Base-by-base conservation (phyloP, 1,140 invertebrate species). In the Anagrus nilaparvatae region DNA sequence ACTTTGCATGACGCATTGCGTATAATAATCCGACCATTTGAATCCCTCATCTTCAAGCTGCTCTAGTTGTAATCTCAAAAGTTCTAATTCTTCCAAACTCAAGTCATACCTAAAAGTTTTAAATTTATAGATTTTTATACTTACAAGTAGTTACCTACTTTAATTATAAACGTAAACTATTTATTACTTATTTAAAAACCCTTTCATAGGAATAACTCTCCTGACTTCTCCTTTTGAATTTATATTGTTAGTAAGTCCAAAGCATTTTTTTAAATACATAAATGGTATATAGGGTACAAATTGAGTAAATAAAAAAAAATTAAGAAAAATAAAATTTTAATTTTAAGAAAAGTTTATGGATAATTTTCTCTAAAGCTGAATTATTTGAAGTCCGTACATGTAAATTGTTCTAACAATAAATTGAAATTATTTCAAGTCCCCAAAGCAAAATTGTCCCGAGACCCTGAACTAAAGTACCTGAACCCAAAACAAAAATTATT, bases 1-100 rank as follows among this genome's bases (percentile, higher is more conserved):
- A 18, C 76, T 78, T 61, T 87, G 82, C 27, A 90, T 73, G 23
- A 84, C 71, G 55, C 86, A 90, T 63, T 89, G 87, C 1, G 85
- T 87, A 59, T 85, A 87, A 1, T 76, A 72, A 59, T 88, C 77
- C 44, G 75, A 74, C 85, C 86, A 89, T 44, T 81, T 73, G 61
- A 87, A 87, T 1, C 83, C 82, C 10, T 76, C 65, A 2, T 69
- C 63, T 35, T 82, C 76, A 19, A 87, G 65, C 38, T 73, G 67
- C 51, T 81, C 74, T 44, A 85, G 67, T 61, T 84, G 80, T 13
- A 61, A 60, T 51, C 82, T 80, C 43, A 89, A 68, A 45, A 75
- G 63, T 35, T 80, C 73, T 37, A 84, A 62, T 42, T 78, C 75
- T 18, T 73, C 71, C 3, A 72, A 64, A 29, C 70, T 72, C 51